Percentiles rank a stretch among this genome's conserved stretches.
Evolutionary conservation across 2,797 vertebrate species (phyloP).

Genomic region (Lepidocolaptes lacrymiger): DNA sequence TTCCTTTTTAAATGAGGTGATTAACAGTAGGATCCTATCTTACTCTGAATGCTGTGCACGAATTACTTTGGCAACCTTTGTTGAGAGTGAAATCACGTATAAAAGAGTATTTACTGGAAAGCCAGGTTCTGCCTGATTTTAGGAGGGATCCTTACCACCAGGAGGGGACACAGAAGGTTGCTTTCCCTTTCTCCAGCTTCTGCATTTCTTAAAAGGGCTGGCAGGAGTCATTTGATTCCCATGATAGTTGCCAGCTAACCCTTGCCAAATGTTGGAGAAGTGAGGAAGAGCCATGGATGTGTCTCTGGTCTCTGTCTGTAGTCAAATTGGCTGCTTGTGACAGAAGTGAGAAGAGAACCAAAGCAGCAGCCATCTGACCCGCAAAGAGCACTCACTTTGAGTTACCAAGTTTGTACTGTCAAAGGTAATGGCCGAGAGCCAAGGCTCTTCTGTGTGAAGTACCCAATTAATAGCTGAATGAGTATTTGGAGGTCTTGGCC

Average conservation of each 20-base stretch:
- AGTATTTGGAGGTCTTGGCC: not conserved
- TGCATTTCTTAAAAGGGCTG: not conserved
- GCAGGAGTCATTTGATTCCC: not conserved
- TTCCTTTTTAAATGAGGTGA: not conserved
- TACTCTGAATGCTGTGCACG: not conserved
- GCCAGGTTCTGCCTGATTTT: not conserved
- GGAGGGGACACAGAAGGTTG: not conserved
- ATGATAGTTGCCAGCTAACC: not conserved
- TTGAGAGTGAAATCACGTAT: not conserved
- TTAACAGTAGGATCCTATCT: not conserved
- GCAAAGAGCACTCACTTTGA: not conserved
- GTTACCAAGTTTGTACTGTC: not conserved
- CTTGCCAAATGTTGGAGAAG: not conserved
- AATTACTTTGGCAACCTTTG: not conserved
- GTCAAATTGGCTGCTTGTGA: not conserved
- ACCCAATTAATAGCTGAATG: not conserved
- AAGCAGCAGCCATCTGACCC: not conserved
- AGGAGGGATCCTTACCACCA: not conserved
- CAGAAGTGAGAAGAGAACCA: not conserved
- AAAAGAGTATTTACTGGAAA: not conserved
- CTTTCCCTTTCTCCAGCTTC: not conserved
- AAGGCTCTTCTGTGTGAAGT: not conserved
- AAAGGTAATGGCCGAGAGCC: constrained; percentile 1
- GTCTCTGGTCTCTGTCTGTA: not conserved
- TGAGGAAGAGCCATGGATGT: not conserved